Base-by-base conservation (phyloP, 2,113 vertebrate genomes). In the Zapornia atra region DNA sequence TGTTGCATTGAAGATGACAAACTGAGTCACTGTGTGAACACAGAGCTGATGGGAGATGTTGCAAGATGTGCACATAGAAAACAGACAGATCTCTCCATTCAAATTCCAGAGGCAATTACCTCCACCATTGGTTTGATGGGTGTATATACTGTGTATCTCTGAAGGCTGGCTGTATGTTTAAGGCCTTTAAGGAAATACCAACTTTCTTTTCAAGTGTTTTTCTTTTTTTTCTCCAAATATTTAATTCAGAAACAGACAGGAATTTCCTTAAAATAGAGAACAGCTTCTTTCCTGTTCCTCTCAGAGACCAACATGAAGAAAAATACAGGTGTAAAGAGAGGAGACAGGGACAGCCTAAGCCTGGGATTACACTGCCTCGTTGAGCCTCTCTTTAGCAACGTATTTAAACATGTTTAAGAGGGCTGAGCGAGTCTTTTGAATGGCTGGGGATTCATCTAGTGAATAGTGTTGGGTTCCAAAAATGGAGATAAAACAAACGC, bases 231-330 rank as follows among this genome's bases (percentile, higher is more conserved):
- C 50, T 18, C 2, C 25, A 28, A 56, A 40, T 29, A 79, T 24
- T 86, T 65, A 31, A 65, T 61, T 72, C 57, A 7, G 8, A 86
- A 82, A 44, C 14, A 91, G 86, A 72, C 11, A 53, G 26, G 46
- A 36, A n/a, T 76, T 71, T 61, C 53, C 80, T 81, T 84, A 78
- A 91, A 76, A 88, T 76, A 72, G 86, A 93, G 88, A 88, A 31
- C 16, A 57, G 61, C 33, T 91, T 46, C 22, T 77, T 90, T 82
- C 28, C 76, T 87, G 81, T 69, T 75, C 53, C 80, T 83, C 65
- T 33, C 4, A 0, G 65, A 84, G 38, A 56, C 24, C 50, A 82
- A 34, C 17, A 20, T 14, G 3, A 22, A 56, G 65, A 40, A 56
- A 88, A 95, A 86, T 5, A 29, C 5, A 61, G 79, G 25, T 59